A percentile compares a stretch with the other conserved stretches of the same genome.
Evolutionary conservation across 1,140 invertebrate genomes (phyloP).

Genomic region (Drosophila pruinosa): DNA sequence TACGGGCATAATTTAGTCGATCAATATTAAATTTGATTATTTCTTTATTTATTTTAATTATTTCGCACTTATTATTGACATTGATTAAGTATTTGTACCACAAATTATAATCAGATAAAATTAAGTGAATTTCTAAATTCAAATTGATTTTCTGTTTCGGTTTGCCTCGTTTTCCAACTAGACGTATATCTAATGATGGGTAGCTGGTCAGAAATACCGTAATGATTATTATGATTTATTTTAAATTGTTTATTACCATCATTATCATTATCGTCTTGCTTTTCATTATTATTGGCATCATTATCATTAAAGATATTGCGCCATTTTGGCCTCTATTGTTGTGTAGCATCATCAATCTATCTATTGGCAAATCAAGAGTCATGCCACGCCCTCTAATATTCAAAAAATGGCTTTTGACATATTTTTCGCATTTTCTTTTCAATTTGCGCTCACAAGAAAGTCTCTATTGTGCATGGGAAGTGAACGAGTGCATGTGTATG

Average conservation of each 20-base stretch:
- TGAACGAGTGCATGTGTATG: neutral
- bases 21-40: neutral
- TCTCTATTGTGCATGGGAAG: constrained; percentile 38
- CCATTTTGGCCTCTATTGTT: constrained; percentile 6
- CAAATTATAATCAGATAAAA: no score
- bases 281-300: neutral
- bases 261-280: neutral
- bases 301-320: neutral
- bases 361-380: constrained; percentile 67
- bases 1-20: neutral
- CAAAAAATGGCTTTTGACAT: constrained; percentile 77
- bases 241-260: neutral
- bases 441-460: constrained; percentile 61
- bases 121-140: neutral
- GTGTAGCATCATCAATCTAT: constrained; percentile 53
- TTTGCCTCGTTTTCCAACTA: no score
- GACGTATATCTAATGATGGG: no score
- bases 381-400: constrained; percentile 34
- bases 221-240: neutral
- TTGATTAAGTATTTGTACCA: no score
- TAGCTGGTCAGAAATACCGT: no score
- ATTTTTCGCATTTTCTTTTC: constrained; percentile 74
- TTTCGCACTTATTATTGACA: no score
- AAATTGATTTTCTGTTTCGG: neutral
- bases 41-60: neutral